Percentiles rank a stretch among this genome's conserved stretches.
These are phyloP conservation scores for Shargacucullia verbasci DNA, from an alignment of 2,888 invertebrate genomes.

Conservation along the genomic window DNA sequence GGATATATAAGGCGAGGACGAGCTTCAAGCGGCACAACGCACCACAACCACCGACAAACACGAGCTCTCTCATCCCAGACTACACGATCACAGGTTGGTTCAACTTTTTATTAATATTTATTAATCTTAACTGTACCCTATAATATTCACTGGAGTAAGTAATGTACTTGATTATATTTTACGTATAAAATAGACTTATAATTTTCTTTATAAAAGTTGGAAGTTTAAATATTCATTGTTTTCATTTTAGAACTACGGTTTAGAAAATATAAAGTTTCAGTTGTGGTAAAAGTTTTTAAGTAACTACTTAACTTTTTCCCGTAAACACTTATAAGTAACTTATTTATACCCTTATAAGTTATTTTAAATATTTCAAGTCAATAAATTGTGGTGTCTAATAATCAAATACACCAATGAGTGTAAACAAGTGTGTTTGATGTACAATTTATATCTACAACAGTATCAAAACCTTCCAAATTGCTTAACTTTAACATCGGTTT, in stretches of 20 bases:
- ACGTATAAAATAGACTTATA: no score
- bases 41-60: constrained; percentile 67
- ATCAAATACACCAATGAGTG: neutral
- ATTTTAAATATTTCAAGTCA: no score
- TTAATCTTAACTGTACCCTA: neutral
- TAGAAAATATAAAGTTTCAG: no score
- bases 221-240: no score
- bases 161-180: no score
- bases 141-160: neutral
- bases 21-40: constrained; percentile 71
- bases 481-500: constrained; percentile 10
- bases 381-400: no score
- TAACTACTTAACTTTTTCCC: no score
- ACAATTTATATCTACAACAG: constrained; percentile 14
- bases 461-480: constrained; percentile 11
- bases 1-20: constrained; percentile 75
- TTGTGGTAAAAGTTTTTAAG: no score
- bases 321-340: no score
- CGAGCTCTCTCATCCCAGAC: constrained; percentile 63
- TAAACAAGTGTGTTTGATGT: constrained; percentile 1
- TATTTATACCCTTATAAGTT: no score
- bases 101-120: constrained; percentile 18
- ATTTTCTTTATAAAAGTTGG: no score
- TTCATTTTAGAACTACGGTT: no score
- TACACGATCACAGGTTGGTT: constrained; percentile 66